Base-by-base conservation (phyloP, 2,113 vertebrate species). In the Polypterus bichir region DNA sequence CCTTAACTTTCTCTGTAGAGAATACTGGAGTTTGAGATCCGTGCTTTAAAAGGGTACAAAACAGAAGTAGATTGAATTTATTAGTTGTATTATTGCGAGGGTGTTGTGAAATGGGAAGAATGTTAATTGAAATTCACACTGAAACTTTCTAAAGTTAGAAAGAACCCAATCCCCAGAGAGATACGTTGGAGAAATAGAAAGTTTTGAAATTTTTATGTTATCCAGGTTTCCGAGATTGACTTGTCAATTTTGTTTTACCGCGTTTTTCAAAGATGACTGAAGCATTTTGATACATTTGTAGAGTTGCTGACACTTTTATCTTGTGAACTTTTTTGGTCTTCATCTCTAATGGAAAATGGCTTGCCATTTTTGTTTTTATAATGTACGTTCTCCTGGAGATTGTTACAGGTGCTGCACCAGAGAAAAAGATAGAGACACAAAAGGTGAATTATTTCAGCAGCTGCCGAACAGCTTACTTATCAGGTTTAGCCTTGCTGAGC, bases 171-270 rank as follows among this genome's bases (percentile, higher is more conserved):
- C 76, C 71, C 74, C 6, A 45, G 73, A 70, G 72, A 75, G 57
- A 62, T 56, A 61, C 44, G 60, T 67, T 70, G 68, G 69, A 55
- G 63, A 72, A 79, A 76, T 58, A 1, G 27, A 66, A 65, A 73
- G 64, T 64, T 59, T 56, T 47, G 60, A 67, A 55, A 51, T 53
- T 63, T 67, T 66, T 59, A 55, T 54, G 54, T 46, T 62, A 11
- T 63, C 56, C 56, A 72, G 75, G 71, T 78, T 77, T 76, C 63
- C 48, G 68, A 71, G 64, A 76, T 59, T 49, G 68, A 66, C 72
- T 48, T 74, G 81, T 79, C 81, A 70, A 78, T 79, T 81, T 74
- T 70, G 74, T 78, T 82, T 83, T 77, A 78, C 82, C 80, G 79
- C 70, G 60, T 66, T 71, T 77, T 68, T 70, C 55, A 71, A 73